Base-by-base conservation (phyloP, 1,140 invertebrate species). In the Pachypsylla venusta region DNA sequence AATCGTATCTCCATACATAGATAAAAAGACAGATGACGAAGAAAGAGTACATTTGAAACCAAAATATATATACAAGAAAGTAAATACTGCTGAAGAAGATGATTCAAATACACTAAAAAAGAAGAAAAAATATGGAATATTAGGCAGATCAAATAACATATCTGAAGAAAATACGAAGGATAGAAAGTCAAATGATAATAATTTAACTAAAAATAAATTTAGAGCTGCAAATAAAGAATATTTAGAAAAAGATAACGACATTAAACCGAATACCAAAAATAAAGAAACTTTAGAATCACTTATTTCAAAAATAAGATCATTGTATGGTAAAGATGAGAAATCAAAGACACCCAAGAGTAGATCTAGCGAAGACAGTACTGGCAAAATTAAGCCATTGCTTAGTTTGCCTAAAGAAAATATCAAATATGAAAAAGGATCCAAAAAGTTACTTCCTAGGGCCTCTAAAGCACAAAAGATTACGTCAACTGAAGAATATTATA, bases 271-370 rank as follows among this genome's bases (percentile, higher is more conserved):
- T 19, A 48, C n/a, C 22, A 48, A 48, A 48, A 48, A n/a, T 48
- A 48, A 48, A 48, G 42, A 48, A 48, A 19, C 42, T 4, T 19
- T 48, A 48, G n/a, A 4, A n/a, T 48, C 42, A 19, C 22, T 48
- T n/a, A 48, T 48, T 22, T 48, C 42, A 22, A 48, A 48, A 48
- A 48, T 48, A 5, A 48, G 42, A 48, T n/a, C 42, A 19, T 19
- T 19, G 16, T 48, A 48, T 48, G 42, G 22, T 5, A 48, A 48
- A 48, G 22, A 48, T 48, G 42, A 48, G 16, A 48, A 22, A 48
- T 10, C 30, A 10, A 22, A 48, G 4, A n/a, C n/a, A n/a, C n/a
- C n/a, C n/a, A n/a, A n/a, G n/a, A n/a, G n/a, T n/a, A n/a, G n/a
- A n/a, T n/a, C n/a, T n/a, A n/a, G n/a, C n/a, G n/a, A n/a, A n/a